Base-by-base conservation (phyloP, 2,888 invertebrate species). In the Cephus spinipes region DNA sequence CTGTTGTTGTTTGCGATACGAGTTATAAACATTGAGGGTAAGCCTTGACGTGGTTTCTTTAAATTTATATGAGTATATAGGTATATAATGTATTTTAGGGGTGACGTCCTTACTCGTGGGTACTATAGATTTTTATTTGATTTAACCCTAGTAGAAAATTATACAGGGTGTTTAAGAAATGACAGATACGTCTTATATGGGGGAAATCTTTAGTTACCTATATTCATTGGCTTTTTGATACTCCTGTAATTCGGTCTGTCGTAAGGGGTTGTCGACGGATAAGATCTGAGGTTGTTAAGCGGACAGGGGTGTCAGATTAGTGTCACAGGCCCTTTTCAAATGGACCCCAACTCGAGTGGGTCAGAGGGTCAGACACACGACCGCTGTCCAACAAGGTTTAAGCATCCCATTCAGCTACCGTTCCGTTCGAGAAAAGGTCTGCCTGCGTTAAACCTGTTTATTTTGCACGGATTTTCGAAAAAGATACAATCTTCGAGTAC, bases 371-470 rank as follows among this genome's bases (percentile, higher is more conserved):
- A 84, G 81, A 80, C 85, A 86, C 82, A 81, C 85, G 84, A 82
- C 84, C 80, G 83, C 82, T 82, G 85, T 85, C 85, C 84, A 81
- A 81, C 79, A 79, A 81, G 32, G 80, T 87, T 83, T 83, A 76
- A 81, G 71, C 71, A 32, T 71, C 32, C 71, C 71, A 71, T 71
- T 71, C 71, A 33, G 71, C 71, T 71, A 30, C 74, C 74, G 74
- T 33, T 33, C 36, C 35, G 4, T 34, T 34, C 30, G 23, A 71
- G 15, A 69, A 33, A 32, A 35, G 33, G 34, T 36, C 74, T 74
- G 33, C 74, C 35, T 23, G 76, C 30, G 31, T 9, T 75, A 87
- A 89, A 86, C 88, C 87, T 89, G 88, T 89, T 89, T 89, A 88
- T 89, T 88, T 87, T 88, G 74, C 68, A 33, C 76, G 40, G 78